Evolutionary conservation across 1,140 invertebrate species (phyloP).

Genomic region (Prorops nasuta): DNA sequence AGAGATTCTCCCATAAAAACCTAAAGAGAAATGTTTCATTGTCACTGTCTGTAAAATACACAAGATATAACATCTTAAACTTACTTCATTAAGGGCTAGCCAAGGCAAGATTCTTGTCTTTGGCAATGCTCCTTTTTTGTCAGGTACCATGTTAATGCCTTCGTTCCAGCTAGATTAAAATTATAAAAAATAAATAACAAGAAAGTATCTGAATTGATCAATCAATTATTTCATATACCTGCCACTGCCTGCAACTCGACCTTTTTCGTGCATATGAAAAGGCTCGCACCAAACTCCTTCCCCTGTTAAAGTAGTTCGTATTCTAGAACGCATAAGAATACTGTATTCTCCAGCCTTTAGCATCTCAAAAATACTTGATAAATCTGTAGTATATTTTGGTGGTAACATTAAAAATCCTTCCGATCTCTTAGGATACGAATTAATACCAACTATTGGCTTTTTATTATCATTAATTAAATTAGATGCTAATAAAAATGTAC

Average conservation of each 20-base stretch:
- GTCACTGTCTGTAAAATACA: background rate
- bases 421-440: constrained; percentile 93
- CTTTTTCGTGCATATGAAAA: constrained; percentile 70
- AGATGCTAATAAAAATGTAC: constrained; percentile 94
- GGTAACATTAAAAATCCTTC: constrained; percentile 91
- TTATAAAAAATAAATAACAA: constrained; percentile 19
- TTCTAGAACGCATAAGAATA: constrained; percentile 68
- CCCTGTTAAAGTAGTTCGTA: constrained; percentile 81
- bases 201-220: background rate
- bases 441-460: constrained; percentile 94
- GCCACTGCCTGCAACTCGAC: constrained; percentile 35
- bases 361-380: constrained; percentile 67
- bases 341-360: constrained; percentile 71
- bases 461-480: constrained; percentile 73
- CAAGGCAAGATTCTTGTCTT: constrained; percentile 62
- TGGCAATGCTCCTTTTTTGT: constrained; percentile 14
- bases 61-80: background rate
- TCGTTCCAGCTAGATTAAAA: constrained; percentile 20
- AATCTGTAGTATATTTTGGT: constrained; percentile 68
- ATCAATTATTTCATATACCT: constrained; percentile 20
- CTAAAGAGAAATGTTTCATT: constrained; percentile 56
- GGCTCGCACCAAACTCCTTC: constrained; percentile 60
- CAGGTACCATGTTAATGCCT: background rate
- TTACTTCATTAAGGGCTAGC: constrained; percentile 75
- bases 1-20: constrained; percentile 96